Evolutionary conservation across 2,113 vertebrate genomes (phyloP).

Genomic region (Patagioenas fasciata): DNA sequence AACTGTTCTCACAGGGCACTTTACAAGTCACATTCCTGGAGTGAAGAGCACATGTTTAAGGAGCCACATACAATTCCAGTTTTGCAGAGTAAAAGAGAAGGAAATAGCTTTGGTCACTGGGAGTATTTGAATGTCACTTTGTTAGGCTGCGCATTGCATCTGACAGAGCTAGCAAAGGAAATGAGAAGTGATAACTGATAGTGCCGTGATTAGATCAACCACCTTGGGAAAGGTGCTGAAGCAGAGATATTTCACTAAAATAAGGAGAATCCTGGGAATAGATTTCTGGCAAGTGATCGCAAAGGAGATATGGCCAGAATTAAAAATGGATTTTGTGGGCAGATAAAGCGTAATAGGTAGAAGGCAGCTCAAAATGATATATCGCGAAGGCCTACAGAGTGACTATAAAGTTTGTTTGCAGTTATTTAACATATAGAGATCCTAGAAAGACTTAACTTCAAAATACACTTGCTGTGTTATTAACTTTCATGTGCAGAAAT

Average conservation of each 20-base stretch:
- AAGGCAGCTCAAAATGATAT: conserved; percentile 69
- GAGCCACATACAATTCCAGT: background rate
- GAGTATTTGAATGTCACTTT: conserved; percentile 68
- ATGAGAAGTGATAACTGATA: conserved; percentile 76
- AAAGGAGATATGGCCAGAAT: conserved; percentile 75
- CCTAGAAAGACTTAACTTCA: conserved; percentile 74
- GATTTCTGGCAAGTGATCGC: conserved; percentile 70
- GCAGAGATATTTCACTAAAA: conserved; percentile 79
- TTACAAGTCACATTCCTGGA: background rate
- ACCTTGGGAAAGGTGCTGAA: conserved; percentile 81
- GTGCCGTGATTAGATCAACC: conserved; percentile 76
- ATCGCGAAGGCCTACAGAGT: conserved; percentile 39
- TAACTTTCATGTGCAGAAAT: conserved; percentile 62
- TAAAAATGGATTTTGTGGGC: conserved; percentile 78
- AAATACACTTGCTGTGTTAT: conserved; percentile 57
- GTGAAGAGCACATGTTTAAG: background rate
- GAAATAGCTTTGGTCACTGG: conserved; percentile 16
- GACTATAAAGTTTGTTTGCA: conserved; percentile 63
- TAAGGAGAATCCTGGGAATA: conserved; percentile 76
- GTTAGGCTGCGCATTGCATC: conserved; percentile 51
- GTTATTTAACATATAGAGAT: conserved; percentile 70
- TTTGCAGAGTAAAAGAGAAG: background rate
- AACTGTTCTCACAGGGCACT: background rate
- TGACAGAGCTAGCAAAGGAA: conserved; percentile 75
- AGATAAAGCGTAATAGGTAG: conserved; percentile 76